Base-by-base conservation (phyloP, 2,888 invertebrate genomes). In the Melipona beecheii region DNA sequence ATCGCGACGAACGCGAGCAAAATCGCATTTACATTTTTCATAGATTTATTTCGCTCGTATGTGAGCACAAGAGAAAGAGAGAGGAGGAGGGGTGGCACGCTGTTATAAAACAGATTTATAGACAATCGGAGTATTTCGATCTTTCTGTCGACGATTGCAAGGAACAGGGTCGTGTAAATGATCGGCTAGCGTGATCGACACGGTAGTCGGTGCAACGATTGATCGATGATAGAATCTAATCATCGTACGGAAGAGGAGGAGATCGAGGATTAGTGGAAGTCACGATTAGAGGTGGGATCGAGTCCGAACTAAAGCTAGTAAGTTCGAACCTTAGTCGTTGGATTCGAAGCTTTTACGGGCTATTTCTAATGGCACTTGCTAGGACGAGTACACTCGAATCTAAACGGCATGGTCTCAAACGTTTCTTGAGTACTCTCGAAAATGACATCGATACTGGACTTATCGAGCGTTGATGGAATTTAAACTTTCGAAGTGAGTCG, bases 241-340 rank as follows among this genome's bases (percentile, higher is more conserved):
- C 89, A 91, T 90, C 88, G 77, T 78, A 82, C 78, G 86, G 86
- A 89, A 86, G 86, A 89, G 86, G 86, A 88, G 78, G 75, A 81
- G 50, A 19, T n/a, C 13, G 64, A 52, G 52, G 74, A 64, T 85
- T 86, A 84, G 86, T 86, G 87, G 89, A 87, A 87, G 9, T 9
- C 43, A 43, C 43, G 43, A 43, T 11, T 43, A 43, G 43, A 43
- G 43, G 2, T 11, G 43, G 1, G 11, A 43, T 43, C 43, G 43
- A 43, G 9, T 43, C 43, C 43, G 11, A 43, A 11, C 2, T 43
- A 9, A 43, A 43, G 9, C n/a, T n/a, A 43, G 2, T 43, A 43
- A 11, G 11, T 43, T 31, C 31, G 4, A 31, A 31, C 4, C 31
- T 31, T 31, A 31, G 4, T 31, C 31, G 31, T 31, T 31, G 31